Base-by-base conservation (phyloP, 2,113 vertebrate genomes). In the Hirundichthys speculiger region DNA sequence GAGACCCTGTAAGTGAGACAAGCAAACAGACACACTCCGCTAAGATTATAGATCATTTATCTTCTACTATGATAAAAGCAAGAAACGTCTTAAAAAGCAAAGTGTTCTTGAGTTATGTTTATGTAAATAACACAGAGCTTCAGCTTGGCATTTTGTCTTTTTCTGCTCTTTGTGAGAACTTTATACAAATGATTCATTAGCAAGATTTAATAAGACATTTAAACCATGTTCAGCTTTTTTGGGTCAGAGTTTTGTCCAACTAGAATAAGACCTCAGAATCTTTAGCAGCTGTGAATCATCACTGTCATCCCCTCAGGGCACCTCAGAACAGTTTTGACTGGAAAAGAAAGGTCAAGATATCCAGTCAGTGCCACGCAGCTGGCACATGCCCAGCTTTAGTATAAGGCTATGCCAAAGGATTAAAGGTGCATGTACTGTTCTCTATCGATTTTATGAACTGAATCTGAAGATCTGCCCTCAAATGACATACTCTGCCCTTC, bases 1-100 rank as follows among this genome's bases (percentile, higher is more conserved):
- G 98, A 1, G 90, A 99, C 64, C 96, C 96, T 67, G 98, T 98
- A 83, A 94, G 97, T 94, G 25, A 1, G 0, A 1, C 34, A 48
- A 22, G 13, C 10, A 41, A 13, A 45, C 1, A 30, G 12, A 46
- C 4, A 53, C n/a, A 49, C 14, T 55, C 42, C 6, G 19, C 2
- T 0, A 27, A 45, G 38, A 64, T 34, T 7, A 16, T n/a, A n/a
- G n/a, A 11, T 40, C 20, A 19, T 41, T 58, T 4, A n/a, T 21
- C 22, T 34, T 25, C 7, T 42, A 25, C 4, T 14, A 30, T 38
- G 20, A 10, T 20, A 4, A 48, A 43, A 49, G 16, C n/a, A 20
- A 52, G 38, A 5, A 2, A 2, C 15, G 30, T 20, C 13, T 30
- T 52, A 16, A 16, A 59, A 16, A 6, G 11, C 15, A 51, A n/a